Evolutionary conservation across 2,888 invertebrate species (phyloP), one percentile per base, ranked within the genome.

Genomic region (Strigamia crassipes): DNA sequence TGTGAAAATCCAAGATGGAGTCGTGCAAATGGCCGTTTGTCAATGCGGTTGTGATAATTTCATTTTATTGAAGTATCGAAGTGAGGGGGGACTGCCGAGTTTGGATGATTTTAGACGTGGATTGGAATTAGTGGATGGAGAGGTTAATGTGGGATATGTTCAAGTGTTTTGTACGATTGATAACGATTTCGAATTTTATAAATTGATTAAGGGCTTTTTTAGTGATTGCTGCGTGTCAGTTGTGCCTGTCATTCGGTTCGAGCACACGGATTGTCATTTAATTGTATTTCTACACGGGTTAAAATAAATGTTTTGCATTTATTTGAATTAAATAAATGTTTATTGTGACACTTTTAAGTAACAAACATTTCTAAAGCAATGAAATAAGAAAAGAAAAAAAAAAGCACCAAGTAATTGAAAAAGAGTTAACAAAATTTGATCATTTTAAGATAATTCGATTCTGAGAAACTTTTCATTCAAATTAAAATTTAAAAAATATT

Each of bases 361-460:
- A 78, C 41, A 78, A 78, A 38, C 78, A 78, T 78, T 31, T 78
- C 13, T 27, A 78, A 78, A 38, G 13, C 12, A 38, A 27, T 15
- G 34, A 5, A 38, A 78, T 23, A 78, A n/a, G 13, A 18, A 34
- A 78, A 34, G 6, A 13, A 78, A 34, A 13, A 78, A 34, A 78
- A 34, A 41, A 41, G 78, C 38, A 78, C n/a, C 18, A 41, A 18
- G 23, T 31, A 12, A 78, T 78, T 78, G 18, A 78, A 78, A 78
- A 38, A 78, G 31, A 77, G 1, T 18, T 15, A 77, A 13, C 77
- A 78, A 78, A 34, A 78, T 27, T 31, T 78, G 41, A 66, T 66
- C 61, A 23, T 23, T 66, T n/a, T 23, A n/a, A 66, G 21, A 66
- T 12, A 51, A 73, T 73, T 73, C 73, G 73, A 73, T 73, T 73